phyloP scores from a whole-genome alignment of 2,888 invertebrate species.

The Amphipoea lucens region DNA sequence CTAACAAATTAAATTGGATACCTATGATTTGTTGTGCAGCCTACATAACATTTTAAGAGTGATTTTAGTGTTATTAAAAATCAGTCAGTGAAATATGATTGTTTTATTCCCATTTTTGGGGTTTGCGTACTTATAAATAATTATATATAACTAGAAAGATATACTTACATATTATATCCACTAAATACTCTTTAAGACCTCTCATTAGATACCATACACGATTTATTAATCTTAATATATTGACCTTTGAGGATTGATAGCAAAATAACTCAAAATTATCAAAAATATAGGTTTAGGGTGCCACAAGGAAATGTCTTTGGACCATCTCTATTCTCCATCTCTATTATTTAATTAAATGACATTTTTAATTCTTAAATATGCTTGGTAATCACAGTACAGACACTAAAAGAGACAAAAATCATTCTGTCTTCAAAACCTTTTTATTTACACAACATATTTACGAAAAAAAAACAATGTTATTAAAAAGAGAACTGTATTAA shows the following conservation, averaged over 20 bases:
- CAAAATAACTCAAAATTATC: neutral
- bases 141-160: too few relatives aligned
- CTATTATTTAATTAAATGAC: neutral
- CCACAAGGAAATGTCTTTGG: neutral
- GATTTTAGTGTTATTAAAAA: neutral
- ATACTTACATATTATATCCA: neutral
- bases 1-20: neutral
- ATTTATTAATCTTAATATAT: too few relatives aligned
- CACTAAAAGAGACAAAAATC: neutral
- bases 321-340: neutral
- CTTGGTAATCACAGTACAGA: neutral
- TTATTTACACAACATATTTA: neutral
- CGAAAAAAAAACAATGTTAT: neutral
- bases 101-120: neutral
- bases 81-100: neutral
- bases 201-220: neutral
- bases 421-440: neutral
- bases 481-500: constrained; percentile 26
- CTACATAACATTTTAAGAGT: neutral
- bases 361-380: neutral
- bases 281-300: neutral
- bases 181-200: neutral
- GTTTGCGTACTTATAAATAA: too few relatives aligned
- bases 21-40: neutral
- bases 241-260: neutral